These are phyloP conservation scores for Hydrotaea diabolus DNA, from an alignment of 2,888 invertebrate genomes.

Conservation along the genomic window DNA sequence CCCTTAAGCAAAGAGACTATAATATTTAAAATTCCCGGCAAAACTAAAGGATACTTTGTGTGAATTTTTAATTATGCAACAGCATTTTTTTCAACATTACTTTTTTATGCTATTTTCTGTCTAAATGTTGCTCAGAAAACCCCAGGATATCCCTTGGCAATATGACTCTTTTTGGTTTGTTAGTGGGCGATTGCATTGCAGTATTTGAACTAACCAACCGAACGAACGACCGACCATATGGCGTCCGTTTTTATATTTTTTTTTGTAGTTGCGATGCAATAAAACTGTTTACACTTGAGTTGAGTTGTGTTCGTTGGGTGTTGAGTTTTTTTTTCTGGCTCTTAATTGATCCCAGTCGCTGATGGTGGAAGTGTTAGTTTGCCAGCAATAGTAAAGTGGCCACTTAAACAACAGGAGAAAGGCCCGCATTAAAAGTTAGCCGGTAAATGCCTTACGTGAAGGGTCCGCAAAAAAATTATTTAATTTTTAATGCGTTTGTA, in stretches of 20 bases:
- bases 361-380: conserved; percentile 23
- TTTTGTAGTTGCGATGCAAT: background rate
- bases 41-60: conserved; percentile 20
- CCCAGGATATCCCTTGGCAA: background rate
- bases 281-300: conserved; percentile 8
- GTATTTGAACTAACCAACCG: background rate
- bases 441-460: too few relatives aligned
- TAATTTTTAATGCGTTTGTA: too few relatives aligned
- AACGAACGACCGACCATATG: too few relatives aligned
- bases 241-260: background rate
- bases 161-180: background rate
- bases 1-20: background rate
- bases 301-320: background rate
- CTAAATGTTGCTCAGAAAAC: background rate
- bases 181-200: background rate
- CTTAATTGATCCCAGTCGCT: conserved; percentile 34
- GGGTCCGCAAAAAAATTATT: too few relatives aligned
- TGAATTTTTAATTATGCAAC: conserved; percentile 27
- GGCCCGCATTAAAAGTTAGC: too few relatives aligned
- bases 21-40: background rate
- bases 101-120: background rate
- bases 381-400: background rate
- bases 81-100: background rate
- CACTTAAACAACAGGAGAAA: too few relatives aligned
- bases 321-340: conserved; percentile 19